Conservation (phyloP, 2,113 vertebrate genomes). For the Apaloderma vittatum region DNA sequence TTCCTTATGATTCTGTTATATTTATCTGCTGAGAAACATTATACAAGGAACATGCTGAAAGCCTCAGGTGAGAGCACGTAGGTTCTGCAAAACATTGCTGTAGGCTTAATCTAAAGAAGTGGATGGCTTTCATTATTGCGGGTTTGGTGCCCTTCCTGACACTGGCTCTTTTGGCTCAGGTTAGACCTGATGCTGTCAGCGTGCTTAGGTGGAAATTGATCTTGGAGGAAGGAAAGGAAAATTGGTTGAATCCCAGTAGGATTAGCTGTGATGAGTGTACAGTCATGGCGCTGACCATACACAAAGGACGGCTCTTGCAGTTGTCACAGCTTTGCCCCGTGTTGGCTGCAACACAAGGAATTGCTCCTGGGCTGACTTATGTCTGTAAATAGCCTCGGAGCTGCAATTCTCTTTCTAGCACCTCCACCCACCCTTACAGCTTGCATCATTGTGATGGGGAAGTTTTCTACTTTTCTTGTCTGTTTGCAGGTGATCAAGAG, state of each 20-base stretch:
- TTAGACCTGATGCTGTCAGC: not conserved
- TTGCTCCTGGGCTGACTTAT: not conserved
- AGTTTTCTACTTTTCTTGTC: not conserved
- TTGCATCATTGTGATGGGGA: not conserved
- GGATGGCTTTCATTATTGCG: not conserved
- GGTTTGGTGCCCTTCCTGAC: not conserved
- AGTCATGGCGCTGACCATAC: fast-evolving
- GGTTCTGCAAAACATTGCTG: not conserved
- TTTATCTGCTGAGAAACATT: not conserved
- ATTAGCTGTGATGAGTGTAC: not conserved
- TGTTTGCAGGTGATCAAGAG: not conserved
- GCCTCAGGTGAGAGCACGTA: not conserved
- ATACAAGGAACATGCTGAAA: not conserved
- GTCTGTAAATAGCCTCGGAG: not conserved
- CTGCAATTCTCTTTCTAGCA: not conserved
- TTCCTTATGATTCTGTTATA: not conserved
- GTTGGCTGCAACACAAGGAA: not conserved
- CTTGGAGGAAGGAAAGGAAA: not conserved
- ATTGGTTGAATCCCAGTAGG: not conserved
- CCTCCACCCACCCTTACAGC: not conserved
- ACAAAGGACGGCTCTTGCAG: not conserved
- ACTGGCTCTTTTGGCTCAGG: not conserved
- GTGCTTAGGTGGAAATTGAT: not conserved
- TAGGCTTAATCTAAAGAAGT: not conserved
- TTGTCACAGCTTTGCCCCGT: not conserved